Conservation (phyloP, 2,888 invertebrate genomes). For the Nineta flava region DNA sequence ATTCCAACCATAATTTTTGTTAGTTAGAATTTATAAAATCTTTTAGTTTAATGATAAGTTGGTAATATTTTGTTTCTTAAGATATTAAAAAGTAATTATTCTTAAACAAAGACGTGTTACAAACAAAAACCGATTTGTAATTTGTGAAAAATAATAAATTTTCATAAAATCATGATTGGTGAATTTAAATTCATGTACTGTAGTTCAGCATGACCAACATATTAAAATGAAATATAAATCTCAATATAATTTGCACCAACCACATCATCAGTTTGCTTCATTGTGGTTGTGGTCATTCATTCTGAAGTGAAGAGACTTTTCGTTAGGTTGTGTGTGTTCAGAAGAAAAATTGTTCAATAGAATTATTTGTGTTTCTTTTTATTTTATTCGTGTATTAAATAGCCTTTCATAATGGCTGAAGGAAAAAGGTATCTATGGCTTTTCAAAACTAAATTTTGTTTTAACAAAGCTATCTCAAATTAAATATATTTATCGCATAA, state of each 20-base stretch:
- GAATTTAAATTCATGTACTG: background rate
- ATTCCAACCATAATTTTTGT: no score
- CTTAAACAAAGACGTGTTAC: no score
- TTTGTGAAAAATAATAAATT: background rate
- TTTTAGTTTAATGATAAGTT: no score
- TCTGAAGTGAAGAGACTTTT: no score
- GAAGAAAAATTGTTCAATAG: no score
- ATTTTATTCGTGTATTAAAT: background rate
- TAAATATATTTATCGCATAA: background rate
- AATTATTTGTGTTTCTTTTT: no score
- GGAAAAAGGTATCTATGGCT: constrained; percentile 20
- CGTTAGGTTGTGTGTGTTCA: no score
- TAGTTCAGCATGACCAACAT: no score
- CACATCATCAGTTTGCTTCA: constrained; percentile 1
- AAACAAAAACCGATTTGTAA: background rate
- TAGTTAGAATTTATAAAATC: no score
- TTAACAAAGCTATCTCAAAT: no score
- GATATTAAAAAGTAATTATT: no score
- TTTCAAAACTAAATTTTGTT: background rate
- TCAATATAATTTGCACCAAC: background rate
- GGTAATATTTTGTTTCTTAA: no score
- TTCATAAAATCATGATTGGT: background rate
- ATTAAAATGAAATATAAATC: background rate
- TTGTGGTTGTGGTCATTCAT: background rate
- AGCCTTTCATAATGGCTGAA: constrained; percentile 19